These are phyloP conservation scores for Arctia plantaginis DNA, from an alignment of 2,888 invertebrate species.

Conservation along the genomic window DNA sequence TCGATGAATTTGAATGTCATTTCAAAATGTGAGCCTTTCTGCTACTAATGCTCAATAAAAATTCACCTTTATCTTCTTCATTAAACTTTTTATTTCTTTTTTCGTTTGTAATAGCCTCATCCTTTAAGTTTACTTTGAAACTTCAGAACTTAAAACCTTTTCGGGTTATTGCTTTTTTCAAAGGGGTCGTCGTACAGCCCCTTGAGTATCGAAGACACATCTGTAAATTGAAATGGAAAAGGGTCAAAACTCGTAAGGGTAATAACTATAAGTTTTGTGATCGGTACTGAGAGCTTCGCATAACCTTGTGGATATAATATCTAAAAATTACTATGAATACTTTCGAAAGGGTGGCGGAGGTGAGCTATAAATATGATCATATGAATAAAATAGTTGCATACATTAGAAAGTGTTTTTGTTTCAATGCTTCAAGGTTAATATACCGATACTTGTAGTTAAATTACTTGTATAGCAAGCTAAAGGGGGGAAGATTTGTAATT, in stretches of 20 bases:
- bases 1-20: neutral
- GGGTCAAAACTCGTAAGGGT: constrained; percentile 73
- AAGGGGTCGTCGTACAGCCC: constrained; percentile 63
- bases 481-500: too few species aligned
- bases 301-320: constrained; percentile 42
- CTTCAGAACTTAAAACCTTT: constrained; percentile 61
- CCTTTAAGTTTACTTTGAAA: constrained; percentile 54
- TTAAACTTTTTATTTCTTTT: constrained; percentile 45
- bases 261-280: constrained; percentile 71
- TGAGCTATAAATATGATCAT: constrained; percentile 5
- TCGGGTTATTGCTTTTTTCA: constrained; percentile 66
- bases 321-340: constrained; percentile 13
- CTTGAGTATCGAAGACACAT: constrained; percentile 74
- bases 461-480: too few species aligned
- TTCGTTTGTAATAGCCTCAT: constrained; percentile 38
- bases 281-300: constrained; percentile 52
- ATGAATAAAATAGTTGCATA: neutral
- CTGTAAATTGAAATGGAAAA: constrained; percentile 79
- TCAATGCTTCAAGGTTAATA: neutral
- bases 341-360: neutral
- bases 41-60: constrained; percentile 8
- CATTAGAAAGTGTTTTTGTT: neutral
- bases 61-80: constrained; percentile 15
- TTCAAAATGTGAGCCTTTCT: neutral
- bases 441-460: neutral